Percentiles rank a stretch among this genome's conserved stretches.
Conservation (phyloP, 2,888 invertebrate species). For the Cetonia aurata region DNA sequence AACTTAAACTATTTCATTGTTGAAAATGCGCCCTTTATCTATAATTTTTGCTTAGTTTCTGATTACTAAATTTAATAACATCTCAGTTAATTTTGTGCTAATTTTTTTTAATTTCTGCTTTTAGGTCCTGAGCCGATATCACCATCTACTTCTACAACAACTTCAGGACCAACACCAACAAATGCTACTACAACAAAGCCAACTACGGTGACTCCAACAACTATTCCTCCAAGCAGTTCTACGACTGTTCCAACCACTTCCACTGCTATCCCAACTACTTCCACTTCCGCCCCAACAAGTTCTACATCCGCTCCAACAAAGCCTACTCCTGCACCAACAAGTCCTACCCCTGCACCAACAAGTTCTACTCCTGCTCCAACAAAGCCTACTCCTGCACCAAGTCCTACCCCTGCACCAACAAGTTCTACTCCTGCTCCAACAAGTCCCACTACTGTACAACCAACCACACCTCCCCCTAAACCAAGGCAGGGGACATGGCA, state of each 20-base stretch:
- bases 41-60: too few relatives aligned
- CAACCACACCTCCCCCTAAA: conserved; percentile 53
- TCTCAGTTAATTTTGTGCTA: too few relatives aligned
- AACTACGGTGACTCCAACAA: conserved; percentile 41
- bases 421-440: conserved; percentile 63
- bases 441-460: conserved; percentile 60
- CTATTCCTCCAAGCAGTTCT: not conserved
- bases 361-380: conserved; percentile 63
- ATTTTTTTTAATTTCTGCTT: too few relatives aligned
- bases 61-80: too few relatives aligned
- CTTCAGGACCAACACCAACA: conserved; percentile 48
- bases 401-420: conserved; percentile 61
- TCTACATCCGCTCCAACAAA: conserved; percentile 63
- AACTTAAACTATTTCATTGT: too few relatives aligned
- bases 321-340: conserved; percentile 59
- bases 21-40: too few relatives aligned
- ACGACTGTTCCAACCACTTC: not conserved
- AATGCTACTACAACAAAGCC: conserved; percentile 57
- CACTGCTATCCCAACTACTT: conserved; percentile 54
- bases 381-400: conserved; percentile 59
- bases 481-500: conserved; percentile 69
- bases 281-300: conserved; percentile 62
- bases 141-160: too few relatives aligned
- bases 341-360: conserved; percentile 61
- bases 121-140: too few relatives aligned